These are phyloP conservation scores for Arion vulgaris DNA, from an alignment of 1,140 invertebrate genomes.

Conservation along the genomic window DNA sequence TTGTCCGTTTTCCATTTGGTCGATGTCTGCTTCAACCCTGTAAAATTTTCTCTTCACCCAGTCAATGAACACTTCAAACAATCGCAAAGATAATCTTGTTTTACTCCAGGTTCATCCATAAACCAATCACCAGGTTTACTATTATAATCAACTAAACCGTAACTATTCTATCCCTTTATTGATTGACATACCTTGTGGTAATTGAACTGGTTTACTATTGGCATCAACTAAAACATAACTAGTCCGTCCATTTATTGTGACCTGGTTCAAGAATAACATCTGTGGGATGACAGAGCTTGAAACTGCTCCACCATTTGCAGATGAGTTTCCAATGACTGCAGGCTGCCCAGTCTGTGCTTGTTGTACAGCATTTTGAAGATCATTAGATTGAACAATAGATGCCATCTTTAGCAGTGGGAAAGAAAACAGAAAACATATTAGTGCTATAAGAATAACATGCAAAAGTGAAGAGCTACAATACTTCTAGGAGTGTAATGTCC, in stretches of 20 bases:
- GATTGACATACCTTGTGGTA: conserved; percentile 65
- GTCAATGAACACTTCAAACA: no score
- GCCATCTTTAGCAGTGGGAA: conserved; percentile 3
- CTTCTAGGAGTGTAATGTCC: no score
- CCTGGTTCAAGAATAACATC: conserved; percentile 69
- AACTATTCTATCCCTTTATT: no score
- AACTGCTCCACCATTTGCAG: conserved; percentile 26
- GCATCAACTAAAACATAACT: conserved; percentile 68
- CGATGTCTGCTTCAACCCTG: no score
- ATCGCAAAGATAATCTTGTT: no score
- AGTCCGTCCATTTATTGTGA: conserved; percentile 66
- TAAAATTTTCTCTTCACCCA: no score
- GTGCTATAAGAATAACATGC: no score
- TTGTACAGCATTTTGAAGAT: conserved; percentile 30
- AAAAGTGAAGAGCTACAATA: no score
- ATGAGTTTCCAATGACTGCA: conserved; percentile 26
- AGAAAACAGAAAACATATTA: not conserved
- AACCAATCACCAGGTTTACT: no score
- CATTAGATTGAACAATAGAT: conserved; percentile 35
- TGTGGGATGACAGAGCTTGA: conserved; percentile 57
- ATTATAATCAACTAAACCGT: no score
- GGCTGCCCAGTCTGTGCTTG: conserved; percentile 29
- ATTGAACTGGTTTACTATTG: conserved; percentile 68
- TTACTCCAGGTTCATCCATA: no score
- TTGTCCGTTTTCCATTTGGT: no score